Evolutionary conservation across 2,113 vertebrate genomes (phyloP), one percentile per base, ranked within the genome.

Genomic region (Spea multiplicata): DNA sequence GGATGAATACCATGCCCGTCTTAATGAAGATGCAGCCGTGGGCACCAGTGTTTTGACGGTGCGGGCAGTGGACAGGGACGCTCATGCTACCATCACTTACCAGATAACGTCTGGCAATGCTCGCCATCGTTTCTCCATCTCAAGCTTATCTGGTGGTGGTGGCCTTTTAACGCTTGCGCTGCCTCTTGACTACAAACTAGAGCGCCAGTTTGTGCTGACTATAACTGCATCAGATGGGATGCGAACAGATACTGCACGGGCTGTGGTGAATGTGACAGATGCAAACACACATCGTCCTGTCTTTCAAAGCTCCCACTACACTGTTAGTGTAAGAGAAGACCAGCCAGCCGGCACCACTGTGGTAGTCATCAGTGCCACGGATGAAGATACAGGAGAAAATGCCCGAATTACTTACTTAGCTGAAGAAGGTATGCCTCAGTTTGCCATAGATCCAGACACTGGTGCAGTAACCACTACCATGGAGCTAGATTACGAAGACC

Each of bases 381-480:
- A 99, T 0, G 97, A 99, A 85, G 97, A 99, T 74, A 98, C 94
- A 0, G 97, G 97, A 0, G 96, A 99, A 83, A 99, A 99, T 0
- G 95, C 97, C 0, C 95, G 92, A 16, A 98, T 99, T 82, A 96
- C 94, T 44, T 99, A 99, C 82, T 88, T 96, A 8, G 98, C 98
- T 96, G 97, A 99, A 48, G 97, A 99, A 85, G 98, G 95, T 88
- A 94, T 98, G 81, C 97, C 96, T n/a, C 97, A 98, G 91, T 99
- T 99, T 83, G 88, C 88, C 76, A 99, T 98, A 0, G 90, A 96
- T 0, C 14, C 92, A 0, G 95, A 97, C 82, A 94, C 93, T 0
- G 97, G 97, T 0, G 96, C 96, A 0, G 95, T 99, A 82, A 96
- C 95, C 64, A 98, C 97, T 0, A 95, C 94, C 85, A 96, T 93